Evolutionary conservation across 2,113 vertebrate species (phyloP).

Genomic region (Typhlomys cinereus): DNA sequence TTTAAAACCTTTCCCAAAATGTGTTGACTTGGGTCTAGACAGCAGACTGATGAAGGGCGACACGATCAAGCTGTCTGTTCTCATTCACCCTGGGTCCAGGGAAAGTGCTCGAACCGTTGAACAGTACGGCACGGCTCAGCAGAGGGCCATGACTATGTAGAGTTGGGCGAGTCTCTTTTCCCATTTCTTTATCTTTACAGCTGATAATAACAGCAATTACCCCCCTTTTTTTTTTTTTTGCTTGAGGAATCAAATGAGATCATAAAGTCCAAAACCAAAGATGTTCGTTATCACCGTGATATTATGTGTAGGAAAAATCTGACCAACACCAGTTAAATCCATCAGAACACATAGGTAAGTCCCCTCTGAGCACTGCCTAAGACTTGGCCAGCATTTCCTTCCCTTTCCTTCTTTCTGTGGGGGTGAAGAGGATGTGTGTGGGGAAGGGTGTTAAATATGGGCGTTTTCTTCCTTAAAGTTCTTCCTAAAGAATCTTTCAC

Average conservation of each 20-base stretch:
- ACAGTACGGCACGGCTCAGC: neutral
- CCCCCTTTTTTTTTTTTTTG: too few species aligned
- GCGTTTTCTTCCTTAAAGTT: constrained; percentile 52
- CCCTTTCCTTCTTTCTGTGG: neutral
- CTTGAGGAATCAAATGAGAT: neutral
- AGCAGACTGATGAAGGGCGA: neutral
- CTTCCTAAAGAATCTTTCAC: constrained; percentile 2
- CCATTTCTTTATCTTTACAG: neutral
- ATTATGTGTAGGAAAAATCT: neutral
- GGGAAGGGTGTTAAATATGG: neutral
- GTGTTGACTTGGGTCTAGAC: neutral
- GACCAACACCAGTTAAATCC: constrained; percentile 55
- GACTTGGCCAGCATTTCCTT: constrained; percentile 19
- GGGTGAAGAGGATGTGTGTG: neutral
- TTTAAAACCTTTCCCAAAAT: neutral
- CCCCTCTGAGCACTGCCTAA: constrained; percentile 64
- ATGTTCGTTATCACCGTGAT: neutral
- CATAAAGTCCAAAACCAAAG: neutral
- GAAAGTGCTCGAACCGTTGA: neutral
- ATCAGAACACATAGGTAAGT: constrained; percentile 59
- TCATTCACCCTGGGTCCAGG: neutral
- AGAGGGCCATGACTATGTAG: neutral
- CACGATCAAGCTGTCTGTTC: neutral
- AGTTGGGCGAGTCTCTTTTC: neutral
- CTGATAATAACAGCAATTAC: neutral